phyloP scores from a whole-genome alignment of 2,113 vertebrate genomes.

The Semnopithecus entellus region DNA sequence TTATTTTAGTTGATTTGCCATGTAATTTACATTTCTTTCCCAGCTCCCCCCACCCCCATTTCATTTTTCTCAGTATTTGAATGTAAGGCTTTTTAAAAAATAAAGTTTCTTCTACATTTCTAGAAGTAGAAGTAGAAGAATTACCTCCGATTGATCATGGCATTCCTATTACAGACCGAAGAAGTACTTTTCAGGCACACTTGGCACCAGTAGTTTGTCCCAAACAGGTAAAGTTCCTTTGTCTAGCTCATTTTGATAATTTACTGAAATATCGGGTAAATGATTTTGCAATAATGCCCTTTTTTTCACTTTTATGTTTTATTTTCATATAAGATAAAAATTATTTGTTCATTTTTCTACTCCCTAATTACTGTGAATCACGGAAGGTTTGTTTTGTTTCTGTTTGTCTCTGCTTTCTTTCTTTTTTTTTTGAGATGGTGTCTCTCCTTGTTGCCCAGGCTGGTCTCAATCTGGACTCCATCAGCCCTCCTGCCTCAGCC shows the following conservation, averaged over 20 bases:
- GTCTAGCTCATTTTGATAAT: neutral
- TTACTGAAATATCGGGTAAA: neutral
- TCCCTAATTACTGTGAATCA: neutral
- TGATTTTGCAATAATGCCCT: neutral
- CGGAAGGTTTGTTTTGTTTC: neutral
- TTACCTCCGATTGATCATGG: slow-evolving; percentile 93
- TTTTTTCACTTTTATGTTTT: neutral
- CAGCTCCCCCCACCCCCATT: neutral
- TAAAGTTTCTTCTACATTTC: slow-evolving; percentile 64
- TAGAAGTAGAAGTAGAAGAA: slow-evolving; percentile 90
- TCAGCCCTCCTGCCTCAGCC: too few species aligned
- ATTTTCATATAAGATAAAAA: neutral
- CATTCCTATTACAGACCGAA: slow-evolving; percentile 92
- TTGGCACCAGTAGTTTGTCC: slow-evolving; percentile 91
- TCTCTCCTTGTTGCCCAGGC: too few species aligned
- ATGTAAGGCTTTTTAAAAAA: neutral
- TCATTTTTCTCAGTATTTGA: neutral
- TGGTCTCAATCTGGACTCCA: too few species aligned
- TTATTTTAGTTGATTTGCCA: neutral
- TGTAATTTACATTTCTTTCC: slow-evolving; percentile 7
- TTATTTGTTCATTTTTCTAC: neutral
- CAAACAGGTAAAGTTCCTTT: slow-evolving; percentile 87
- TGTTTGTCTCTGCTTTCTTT: neutral
- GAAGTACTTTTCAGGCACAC: slow-evolving; percentile 98
- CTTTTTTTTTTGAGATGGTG: too few species aligned